A percentile compares a stretch with the other conserved stretches of the same genome.
These are phyloP conservation scores for Marmota monax DNA, from an alignment of 2,113 vertebrate genomes.

Conservation along the genomic window DNA sequence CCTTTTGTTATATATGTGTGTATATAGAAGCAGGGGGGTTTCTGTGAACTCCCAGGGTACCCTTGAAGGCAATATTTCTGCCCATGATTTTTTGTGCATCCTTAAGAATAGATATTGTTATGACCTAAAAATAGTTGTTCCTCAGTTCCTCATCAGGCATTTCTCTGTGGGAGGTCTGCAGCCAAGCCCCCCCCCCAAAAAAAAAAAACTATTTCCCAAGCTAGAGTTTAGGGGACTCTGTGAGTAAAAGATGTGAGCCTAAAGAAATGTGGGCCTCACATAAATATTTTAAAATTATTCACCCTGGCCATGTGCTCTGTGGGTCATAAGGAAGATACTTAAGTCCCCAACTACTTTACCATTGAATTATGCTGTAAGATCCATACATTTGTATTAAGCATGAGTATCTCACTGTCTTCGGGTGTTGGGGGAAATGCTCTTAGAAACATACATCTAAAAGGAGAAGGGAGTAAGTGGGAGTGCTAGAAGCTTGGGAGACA, in stretches of 20 bases:
- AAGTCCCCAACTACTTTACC: neutral
- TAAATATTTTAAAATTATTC: constrained; percentile 25
- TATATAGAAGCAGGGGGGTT: neutral
- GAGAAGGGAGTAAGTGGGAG: constrained; percentile 8
- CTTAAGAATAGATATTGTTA: constrained; percentile 37
- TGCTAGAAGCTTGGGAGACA: neutral
- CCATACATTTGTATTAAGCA: neutral
- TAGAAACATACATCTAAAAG: constrained; percentile 38
- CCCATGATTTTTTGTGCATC: neutral
- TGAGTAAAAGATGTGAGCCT: neutral
- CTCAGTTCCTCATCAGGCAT: neutral
- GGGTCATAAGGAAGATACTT: neutral
- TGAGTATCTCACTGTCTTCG: neutral
- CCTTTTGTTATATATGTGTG: neutral
- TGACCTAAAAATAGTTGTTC: constrained; percentile 17
- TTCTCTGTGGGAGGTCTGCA: constrained; percentile 38
- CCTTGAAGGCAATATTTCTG: constrained; percentile 55
- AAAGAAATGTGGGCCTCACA: neutral
- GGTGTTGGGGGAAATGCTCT: neutral
- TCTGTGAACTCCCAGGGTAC: constrained; percentile 11
- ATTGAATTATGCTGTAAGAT: neutral
- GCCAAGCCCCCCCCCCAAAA: neutral
- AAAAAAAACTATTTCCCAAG: constrained; percentile 38
- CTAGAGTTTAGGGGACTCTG: neutral
- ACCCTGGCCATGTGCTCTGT: neutral